Conservation (phyloP, 2,888 invertebrate genomes). For the Lasioglossum malachurum region DNA sequence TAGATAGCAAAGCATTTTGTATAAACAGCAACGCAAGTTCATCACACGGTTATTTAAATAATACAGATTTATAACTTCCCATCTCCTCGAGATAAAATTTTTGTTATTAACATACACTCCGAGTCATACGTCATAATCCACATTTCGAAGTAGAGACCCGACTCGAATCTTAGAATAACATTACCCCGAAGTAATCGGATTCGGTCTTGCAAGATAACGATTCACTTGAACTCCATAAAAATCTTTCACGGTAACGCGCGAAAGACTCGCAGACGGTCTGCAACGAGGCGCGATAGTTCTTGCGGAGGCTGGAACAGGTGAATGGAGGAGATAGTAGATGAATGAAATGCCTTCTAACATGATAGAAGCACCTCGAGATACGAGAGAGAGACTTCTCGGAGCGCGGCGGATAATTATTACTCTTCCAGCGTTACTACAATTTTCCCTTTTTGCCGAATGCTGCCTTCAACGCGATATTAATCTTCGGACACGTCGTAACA, state of each 20-base stretch:
- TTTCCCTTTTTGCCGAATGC: conserved; percentile 21
- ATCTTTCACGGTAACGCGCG: background rate
- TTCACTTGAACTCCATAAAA: background rate
- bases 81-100: background rate
- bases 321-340: conserved; percentile 49
- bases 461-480: background rate
- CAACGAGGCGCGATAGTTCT: conserved; percentile 11
- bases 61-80: background rate
- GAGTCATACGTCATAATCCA: background rate
- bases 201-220: background rate
- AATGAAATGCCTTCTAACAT: conserved; percentile 53
- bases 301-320: conserved; percentile 22
- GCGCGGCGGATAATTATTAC: conserved; percentile 31
- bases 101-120: background rate
- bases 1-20: background rate
- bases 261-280: background rate
- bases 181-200: background rate
- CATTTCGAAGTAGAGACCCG: background rate
- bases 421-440: conserved; percentile 33
- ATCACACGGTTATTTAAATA: no score
- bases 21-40: background rate
- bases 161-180: background rate
- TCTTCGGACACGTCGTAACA: background rate
- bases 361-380: conserved; percentile 29
- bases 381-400: conserved; percentile 3